Conservation (phyloP, 2,797 vertebrate genomes). For the Sebastes taczanowskii region DNA sequence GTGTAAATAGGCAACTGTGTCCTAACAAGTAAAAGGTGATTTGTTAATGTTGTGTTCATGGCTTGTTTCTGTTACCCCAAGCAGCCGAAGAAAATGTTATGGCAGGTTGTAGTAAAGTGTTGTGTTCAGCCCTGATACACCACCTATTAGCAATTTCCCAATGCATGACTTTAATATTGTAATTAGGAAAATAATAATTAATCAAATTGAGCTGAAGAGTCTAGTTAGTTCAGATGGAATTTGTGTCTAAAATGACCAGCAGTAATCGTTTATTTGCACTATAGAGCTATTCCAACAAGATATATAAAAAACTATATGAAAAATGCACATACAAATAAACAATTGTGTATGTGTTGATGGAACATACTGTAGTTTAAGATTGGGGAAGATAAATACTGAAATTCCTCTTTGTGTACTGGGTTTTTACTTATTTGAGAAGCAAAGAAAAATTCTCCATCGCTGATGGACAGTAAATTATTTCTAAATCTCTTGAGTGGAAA, state of each 20-base stretch:
- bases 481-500: not conserved
- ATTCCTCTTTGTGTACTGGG: not conserved
- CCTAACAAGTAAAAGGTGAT: not conserved
- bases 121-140: not conserved
- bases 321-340: not conserved
- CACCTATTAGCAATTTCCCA: not conserved
- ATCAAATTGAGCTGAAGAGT: not conserved
- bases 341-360: not conserved
- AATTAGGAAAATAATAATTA: not conserved
- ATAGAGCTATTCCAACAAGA: not conserved
- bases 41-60: not conserved
- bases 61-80: not conserved
- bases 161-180: not conserved
- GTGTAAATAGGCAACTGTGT: not conserved
- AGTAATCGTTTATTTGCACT: not conserved
- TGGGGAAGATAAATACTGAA: not conserved
- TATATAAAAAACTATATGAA: not conserved
- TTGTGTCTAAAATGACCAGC: not conserved
- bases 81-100: fast-evolving
- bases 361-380: not conserved
- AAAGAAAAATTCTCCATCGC: not conserved
- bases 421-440: not conserved
- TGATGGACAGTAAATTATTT: not conserved
- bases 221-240: not conserved
- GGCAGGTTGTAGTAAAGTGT: not conserved